phyloP scores from a whole-genome alignment of 2,113 vertebrate species.

The Oxyruncus cristatus region DNA sequence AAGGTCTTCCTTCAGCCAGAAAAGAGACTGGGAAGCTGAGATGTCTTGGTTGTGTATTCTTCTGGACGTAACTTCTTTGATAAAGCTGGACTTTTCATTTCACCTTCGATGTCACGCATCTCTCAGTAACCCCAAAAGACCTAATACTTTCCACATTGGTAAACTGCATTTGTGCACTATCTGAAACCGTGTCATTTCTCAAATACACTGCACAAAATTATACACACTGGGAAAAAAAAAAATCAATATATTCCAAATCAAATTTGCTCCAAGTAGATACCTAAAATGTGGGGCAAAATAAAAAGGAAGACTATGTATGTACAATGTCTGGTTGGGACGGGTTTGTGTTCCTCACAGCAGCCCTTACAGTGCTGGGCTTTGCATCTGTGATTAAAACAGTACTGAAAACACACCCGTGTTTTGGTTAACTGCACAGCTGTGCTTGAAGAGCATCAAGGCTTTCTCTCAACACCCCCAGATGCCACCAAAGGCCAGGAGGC shows the following conservation, averaged over 20 bases:
- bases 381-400: neutral
- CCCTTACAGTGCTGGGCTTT: neutral
- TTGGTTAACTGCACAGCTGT: neutral
- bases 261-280: neutral
- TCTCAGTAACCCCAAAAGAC: neutral
- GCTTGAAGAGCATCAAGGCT: neutral
- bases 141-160: neutral
- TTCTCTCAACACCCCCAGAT: neutral
- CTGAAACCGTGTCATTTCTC: neutral
- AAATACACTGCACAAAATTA: neutral
- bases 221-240: neutral
- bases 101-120: neutral
- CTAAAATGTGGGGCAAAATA: neutral
- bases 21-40: neutral
- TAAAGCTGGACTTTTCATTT: neutral
- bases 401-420: neutral
- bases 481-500: neutral
- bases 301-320: neutral
- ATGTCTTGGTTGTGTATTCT: neutral
- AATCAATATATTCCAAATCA: neutral
- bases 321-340: neutral
- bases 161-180: neutral
- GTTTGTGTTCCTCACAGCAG: neutral
- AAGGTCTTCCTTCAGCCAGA: neutral
- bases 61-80: neutral